Percentiles rank a stretch among this genome's conserved stretches.
These are phyloP conservation scores for Stigmatopora argus DNA, from an alignment of 2,113 vertebrate species.

Conservation along the genomic window DNA sequence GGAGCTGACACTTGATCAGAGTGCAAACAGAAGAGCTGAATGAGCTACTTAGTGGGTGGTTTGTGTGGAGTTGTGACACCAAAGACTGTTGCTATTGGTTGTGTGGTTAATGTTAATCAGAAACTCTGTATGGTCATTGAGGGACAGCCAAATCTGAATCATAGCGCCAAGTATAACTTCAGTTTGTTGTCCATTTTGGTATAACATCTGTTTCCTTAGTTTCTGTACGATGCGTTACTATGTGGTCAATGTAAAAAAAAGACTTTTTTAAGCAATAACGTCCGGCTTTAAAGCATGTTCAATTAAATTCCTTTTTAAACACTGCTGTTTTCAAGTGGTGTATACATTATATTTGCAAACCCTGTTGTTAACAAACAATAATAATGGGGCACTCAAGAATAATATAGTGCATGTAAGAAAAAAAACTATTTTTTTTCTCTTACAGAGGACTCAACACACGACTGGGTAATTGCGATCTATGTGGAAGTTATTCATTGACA, in stretches of 20 bases:
- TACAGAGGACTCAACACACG: slow-evolving; percentile 26
- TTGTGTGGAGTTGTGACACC: slow-evolving; percentile 53
- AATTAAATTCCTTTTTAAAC: neutral
- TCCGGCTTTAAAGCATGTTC: slow-evolving; percentile 12
- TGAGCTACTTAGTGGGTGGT: slow-evolving; percentile 39
- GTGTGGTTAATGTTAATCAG: slow-evolving; percentile 44
- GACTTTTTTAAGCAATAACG: neutral
- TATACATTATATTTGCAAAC: neutral
- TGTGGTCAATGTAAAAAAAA: too few species aligned
- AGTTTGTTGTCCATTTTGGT: slow-evolving; percentile 19
- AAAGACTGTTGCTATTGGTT: slow-evolving; percentile 51
- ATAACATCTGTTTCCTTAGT: neutral
- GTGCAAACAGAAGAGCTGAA: slow-evolving; percentile 53
- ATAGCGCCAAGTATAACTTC: slow-evolving; percentile 35
- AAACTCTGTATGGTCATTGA: slow-evolving; percentile 39
- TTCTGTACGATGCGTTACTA: too few species aligned
- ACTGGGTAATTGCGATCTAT: slow-evolving; percentile 9
- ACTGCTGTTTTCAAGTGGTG: neutral
- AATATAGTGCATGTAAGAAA: slow-evolving; percentile 25
- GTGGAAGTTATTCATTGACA: neutral
- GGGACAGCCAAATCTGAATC: slow-evolving; percentile 37
- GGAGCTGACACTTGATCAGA: slow-evolving; percentile 34
- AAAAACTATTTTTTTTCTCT: slow-evolving; percentile 28
- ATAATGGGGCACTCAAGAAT: slow-evolving; percentile 10
- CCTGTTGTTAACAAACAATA: slow-evolving; percentile 4